Evolutionary conservation across 2,888 invertebrate genomes (phyloP), one percentile per base, ranked within the genome.

Genomic region (Cantharis rustica): DNA sequence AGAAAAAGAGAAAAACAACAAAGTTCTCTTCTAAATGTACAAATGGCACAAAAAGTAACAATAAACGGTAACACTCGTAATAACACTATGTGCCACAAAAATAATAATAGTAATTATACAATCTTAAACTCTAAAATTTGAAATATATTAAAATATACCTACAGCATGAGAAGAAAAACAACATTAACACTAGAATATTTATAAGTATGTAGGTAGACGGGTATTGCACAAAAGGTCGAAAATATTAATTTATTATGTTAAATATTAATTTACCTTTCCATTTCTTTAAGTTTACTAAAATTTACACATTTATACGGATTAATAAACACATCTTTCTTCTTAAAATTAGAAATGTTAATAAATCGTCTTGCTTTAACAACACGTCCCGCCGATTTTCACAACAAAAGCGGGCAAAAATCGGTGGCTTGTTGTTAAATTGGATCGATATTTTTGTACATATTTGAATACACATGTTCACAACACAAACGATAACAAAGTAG

Each of bases 161-260:
- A 80, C 80, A 79, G 77, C 78, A 75, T 80, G 78, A 47, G 47
- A 47, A 47, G 47, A 79, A 81, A 80, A 80, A 80, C 79, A 81
- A 81, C 80, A 80, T 78, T 79, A 80, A 80, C 77, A 80, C 80
- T 81, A 80, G 68, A 73, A 71, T 66, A 66, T 66, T 47, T 20
- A 66, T 66, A 66, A 66, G 64, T 66, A 66, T 17, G 64, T 66
- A 66, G 64, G 73, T 70, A 62, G 71, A 73, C 78, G 76, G 75
- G 70, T 76, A 81, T 80, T 82, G 81, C 80, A 82, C 81, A 77
- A 79, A 80, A 79, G 75, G 69, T 76, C 78, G 76, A 80, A 81
- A 79, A 76, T 79, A 73, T 74, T 75, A 68, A 26, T 62, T 71
- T 72, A n/a, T n/a, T n/a, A 66, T 66, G 15, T 72, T 66, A 27